A percentile compares a stretch with the other conserved stretches of the same genome.
Evolutionary conservation across 1,140 invertebrate species (phyloP).

Genomic region (Macrostomum lignano): DNA sequence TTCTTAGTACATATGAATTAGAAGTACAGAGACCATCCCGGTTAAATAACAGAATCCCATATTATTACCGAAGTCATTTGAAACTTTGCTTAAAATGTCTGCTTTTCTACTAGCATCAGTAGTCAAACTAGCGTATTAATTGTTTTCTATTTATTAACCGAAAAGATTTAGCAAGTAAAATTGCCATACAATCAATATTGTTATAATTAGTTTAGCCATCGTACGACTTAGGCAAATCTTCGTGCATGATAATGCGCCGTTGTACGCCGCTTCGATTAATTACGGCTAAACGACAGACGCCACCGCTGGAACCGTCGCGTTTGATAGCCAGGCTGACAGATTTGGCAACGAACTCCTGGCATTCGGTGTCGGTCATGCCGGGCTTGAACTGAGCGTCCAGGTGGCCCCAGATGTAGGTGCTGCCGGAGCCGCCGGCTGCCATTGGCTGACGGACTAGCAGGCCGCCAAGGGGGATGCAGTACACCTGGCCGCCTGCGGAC

Average conservation of each 20-base stretch:
- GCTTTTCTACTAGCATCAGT: too few relatives aligned
- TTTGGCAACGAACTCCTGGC: conserved; percentile 48
- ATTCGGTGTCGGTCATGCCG: conserved; percentile 56
- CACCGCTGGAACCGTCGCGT: conserved; percentile 75
- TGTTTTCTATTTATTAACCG: too few relatives aligned
- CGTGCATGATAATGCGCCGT: conserved; percentile 17
- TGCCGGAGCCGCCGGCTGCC: conserved; percentile 74
- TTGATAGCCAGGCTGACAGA: conserved; percentile 63
- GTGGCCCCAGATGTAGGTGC: conserved; percentile 78
- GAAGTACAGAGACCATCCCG: too few relatives aligned
- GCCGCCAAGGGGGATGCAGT: conserved; percentile 60
- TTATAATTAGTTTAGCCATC: too few relatives aligned
- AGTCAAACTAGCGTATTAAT: too few relatives aligned
- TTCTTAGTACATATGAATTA: too few relatives aligned
- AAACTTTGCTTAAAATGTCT: too few relatives aligned
- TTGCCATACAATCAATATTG: too few relatives aligned
- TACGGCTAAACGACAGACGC: conserved; percentile 56
- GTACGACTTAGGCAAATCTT: conserved; percentile 4
- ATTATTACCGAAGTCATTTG: too few relatives aligned
- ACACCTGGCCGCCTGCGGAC: conserved; percentile 43
- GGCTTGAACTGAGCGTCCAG: conserved; percentile 58
- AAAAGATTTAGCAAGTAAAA: too few relatives aligned
- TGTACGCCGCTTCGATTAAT: conserved; percentile 60
- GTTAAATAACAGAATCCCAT: too few relatives aligned
- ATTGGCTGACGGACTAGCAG: conserved; percentile 60